phyloP scores from a whole-genome alignment of 2,113 vertebrate genomes.

The Nothobranchius kuhntae region DNA sequence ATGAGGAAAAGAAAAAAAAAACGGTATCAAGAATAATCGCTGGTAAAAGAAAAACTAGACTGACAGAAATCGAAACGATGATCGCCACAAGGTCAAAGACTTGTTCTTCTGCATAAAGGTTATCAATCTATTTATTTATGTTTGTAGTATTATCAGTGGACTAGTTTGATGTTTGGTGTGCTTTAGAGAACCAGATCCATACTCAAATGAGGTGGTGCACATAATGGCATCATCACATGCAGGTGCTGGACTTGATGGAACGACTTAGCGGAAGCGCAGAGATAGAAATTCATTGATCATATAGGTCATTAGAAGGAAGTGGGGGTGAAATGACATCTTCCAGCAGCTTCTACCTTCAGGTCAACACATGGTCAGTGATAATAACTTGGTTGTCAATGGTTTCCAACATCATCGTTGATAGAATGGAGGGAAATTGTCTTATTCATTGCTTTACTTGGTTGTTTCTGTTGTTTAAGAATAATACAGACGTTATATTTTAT shows the following conservation, averaged over 20 bases:
- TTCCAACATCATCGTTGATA: not conserved
- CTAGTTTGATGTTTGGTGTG: slow-evolving; percentile 43
- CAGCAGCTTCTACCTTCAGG: not conserved
- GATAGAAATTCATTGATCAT: slow-evolving; percentile 50
- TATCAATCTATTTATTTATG: slow-evolving; percentile 18
- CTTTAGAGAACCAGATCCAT: slow-evolving; percentile 18
- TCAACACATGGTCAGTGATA: slow-evolving; percentile 7
- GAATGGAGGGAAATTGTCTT: slow-evolving; percentile 15
- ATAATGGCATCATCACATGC: slow-evolving; percentile 44
- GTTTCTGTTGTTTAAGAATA: too few species aligned
- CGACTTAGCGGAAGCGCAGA: slow-evolving; percentile 25
- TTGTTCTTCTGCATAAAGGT: slow-evolving; percentile 7
- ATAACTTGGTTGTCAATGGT: not conserved
- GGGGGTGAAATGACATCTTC: not conserved
- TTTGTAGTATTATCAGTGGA: slow-evolving; percentile 42
- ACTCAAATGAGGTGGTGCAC: slow-evolving; percentile 10
- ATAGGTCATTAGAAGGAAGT: slow-evolving; percentile 16
- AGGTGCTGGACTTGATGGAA: slow-evolving; percentile 42
- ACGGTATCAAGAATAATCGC: not conserved
- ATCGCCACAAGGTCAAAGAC: not conserved
- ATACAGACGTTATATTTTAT: too few species aligned
- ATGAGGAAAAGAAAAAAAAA: slow-evolving; percentile 8
- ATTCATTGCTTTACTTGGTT: slow-evolving; percentile 5
- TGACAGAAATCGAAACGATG: not conserved
- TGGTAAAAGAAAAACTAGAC: not conserved